Percentiles rank a stretch among this genome's conserved stretches.
phyloP scores from a whole-genome alignment of 2,888 invertebrate species.

The Tachina fera region DNA sequence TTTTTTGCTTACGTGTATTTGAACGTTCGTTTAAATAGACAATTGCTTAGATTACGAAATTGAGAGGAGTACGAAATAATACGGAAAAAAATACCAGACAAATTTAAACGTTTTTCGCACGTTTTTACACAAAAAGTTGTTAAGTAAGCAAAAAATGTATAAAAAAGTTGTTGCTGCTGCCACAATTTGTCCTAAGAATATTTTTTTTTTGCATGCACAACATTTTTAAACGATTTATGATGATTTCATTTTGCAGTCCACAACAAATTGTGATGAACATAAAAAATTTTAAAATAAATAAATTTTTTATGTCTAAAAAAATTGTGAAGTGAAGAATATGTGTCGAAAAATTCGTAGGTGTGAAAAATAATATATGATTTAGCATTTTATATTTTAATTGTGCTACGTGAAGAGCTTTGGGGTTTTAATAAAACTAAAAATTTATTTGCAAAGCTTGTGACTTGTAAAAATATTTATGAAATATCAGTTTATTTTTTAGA shows the following conservation, averaged over 20 bases:
- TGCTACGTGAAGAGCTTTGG: no score
- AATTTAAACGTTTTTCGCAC: slow-evolving; percentile 60
- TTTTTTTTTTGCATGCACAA: background rate
- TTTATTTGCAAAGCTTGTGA: no score
- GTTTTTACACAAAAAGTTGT: slow-evolving; percentile 20
- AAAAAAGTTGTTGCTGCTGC: background rate
- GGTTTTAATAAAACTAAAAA: no score
- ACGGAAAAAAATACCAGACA: background rate
- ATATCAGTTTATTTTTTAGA: no score
- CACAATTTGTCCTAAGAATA: slow-evolving; percentile 16
- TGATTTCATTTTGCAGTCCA: slow-evolving; percentile 12
- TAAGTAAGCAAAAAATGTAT: background rate
- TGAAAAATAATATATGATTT: no score
- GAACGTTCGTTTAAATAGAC: slow-evolving; percentile 42
- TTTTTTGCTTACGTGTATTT: background rate
- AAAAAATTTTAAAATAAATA: slow-evolving; percentile 15
- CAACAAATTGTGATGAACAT: slow-evolving; percentile 44
- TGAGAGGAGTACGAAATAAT: slow-evolving; percentile 1
- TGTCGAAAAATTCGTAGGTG: no score
- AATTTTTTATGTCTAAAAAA: no score
- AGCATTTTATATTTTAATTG: no score
- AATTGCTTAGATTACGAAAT: slow-evolving; percentile 51
- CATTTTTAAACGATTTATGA: slow-evolving; percentile 44
- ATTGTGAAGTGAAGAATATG: no score
- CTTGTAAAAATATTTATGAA: no score